These are phyloP conservation scores for Stegodyphus dumicola DNA, from an alignment of 1,140 invertebrate species.

Conservation along the genomic window DNA sequence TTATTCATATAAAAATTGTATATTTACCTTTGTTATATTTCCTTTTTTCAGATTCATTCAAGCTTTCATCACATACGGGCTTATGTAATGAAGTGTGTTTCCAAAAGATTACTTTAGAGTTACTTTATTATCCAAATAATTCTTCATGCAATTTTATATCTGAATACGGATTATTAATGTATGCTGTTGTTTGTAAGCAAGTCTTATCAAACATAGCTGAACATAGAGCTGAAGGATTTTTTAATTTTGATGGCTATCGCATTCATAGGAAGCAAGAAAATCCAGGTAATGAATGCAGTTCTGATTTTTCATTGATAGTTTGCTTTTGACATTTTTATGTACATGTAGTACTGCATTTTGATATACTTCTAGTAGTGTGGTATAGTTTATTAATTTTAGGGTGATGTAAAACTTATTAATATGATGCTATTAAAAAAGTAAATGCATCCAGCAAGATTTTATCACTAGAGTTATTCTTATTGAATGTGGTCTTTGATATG, in stretches of 20 bases:
- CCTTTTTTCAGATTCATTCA: constrained; percentile 13
- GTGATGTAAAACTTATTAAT: no score
- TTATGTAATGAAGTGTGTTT: constrained; percentile 61
- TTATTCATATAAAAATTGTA: no score
- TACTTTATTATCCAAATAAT: constrained; percentile 43
- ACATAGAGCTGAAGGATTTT: constrained; percentile 52
- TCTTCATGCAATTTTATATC: constrained; percentile 32
- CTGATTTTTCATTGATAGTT: no score
- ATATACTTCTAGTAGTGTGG: no score
- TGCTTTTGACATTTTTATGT: no score
- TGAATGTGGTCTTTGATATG: no score
- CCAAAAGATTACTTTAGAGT: constrained; percentile 44
- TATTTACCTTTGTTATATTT: not conserved
- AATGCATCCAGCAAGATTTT: no score
- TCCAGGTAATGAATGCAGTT: constrained; percentile 15
- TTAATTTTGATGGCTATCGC: constrained; percentile 56
- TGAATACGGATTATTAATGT: constrained; percentile 59
- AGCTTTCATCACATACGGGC: not conserved
- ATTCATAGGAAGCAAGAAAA: constrained; percentile 46
- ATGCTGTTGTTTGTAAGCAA: constrained; percentile 60
- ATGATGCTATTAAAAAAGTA: no score
- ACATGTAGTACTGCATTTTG: no score
- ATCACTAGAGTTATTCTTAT: no score
- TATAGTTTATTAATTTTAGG: no score
- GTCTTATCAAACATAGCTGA: constrained; percentile 59